phyloP scores from a whole-genome alignment of 2,888 invertebrate genomes.

The Andrena hattorfiana region DNA sequence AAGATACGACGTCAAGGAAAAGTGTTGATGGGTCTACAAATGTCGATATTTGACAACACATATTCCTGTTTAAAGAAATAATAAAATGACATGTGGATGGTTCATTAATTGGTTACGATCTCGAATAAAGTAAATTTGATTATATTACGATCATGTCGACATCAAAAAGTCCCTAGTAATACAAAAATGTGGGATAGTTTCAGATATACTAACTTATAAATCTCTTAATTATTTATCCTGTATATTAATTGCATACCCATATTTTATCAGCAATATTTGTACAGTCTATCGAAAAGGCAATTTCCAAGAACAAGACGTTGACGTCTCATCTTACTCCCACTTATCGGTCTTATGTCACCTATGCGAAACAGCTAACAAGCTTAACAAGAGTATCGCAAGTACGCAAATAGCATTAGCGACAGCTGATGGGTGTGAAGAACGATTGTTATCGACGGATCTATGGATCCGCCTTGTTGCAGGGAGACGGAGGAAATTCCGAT shows the following conservation, averaged over 20 bases:
- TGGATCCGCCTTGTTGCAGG: conserved; percentile 6
- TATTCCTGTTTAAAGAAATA: neutral
- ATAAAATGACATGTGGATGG: too few relatives aligned
- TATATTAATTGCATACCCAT: too few relatives aligned
- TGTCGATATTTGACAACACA: neutral
- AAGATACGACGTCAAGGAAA: too few relatives aligned
- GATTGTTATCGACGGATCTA: conserved; percentile 41
- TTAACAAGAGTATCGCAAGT: conserved; percentile 37
- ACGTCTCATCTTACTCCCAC: conserved; percentile 16
- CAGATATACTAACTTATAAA: too few relatives aligned
- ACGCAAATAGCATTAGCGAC: conserved; percentile 41
- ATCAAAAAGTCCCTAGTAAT: too few relatives aligned
- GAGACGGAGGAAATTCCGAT: conserved; percentile 22
- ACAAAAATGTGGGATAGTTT: too few relatives aligned
- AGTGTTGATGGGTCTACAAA: too few relatives aligned
- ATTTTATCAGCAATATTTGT: too few relatives aligned
- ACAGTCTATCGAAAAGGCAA: neutral
- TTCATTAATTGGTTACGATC: too few relatives aligned
- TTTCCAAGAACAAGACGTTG: neutral
- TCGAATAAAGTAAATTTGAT: too few relatives aligned
- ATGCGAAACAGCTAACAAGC: conserved; percentile 34
- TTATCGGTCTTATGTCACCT: neutral
- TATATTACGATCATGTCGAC: too few relatives aligned
- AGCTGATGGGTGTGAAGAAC: conserved; percentile 40
- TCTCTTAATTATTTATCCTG: too few relatives aligned